A percentile compares a stretch with the other conserved stretches of the same genome.
phyloP scores from a whole-genome alignment of 2,113 vertebrate species.

The Sinocyclocheilus maitianheensis region DNA sequence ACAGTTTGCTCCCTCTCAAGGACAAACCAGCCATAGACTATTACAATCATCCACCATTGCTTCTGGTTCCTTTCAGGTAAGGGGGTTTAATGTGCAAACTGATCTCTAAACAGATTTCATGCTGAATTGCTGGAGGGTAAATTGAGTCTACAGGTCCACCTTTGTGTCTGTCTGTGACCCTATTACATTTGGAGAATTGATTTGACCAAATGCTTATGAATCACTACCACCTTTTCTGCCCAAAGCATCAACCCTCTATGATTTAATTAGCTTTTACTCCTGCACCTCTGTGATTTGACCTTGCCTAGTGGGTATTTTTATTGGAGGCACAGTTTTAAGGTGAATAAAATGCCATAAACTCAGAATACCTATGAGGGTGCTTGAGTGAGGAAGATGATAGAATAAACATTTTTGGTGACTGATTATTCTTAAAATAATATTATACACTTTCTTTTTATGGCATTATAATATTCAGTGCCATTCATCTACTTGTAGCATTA shows the following conservation, averaged over 20 bases:
- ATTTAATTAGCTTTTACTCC: conserved; percentile 12
- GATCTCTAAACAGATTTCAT: conserved; percentile 14
- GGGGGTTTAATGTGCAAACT: conserved; percentile 15
- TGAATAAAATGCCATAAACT: background rate
- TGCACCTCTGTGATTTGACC: conserved; percentile 5
- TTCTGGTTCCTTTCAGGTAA: background rate
- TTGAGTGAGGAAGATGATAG: background rate
- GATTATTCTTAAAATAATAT: background rate
- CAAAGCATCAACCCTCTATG: background rate
- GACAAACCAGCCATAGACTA: background rate
- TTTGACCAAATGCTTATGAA: conserved; percentile 13
- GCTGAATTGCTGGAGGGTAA: conserved; percentile 22
- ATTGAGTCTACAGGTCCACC: background rate
- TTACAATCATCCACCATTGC: background rate
- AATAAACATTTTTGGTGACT: background rate
- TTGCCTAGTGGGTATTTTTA: conserved; percentile 4
- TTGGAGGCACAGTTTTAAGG: background rate
- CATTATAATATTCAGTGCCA: background rate
- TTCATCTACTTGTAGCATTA: background rate
- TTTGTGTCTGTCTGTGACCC: background rate
- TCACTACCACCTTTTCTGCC: conserved; percentile 13
- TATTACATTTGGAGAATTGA: conserved; percentile 25
- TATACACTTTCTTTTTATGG: background rate
- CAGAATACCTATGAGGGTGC: background rate
- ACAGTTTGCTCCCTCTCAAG: background rate